Conservation (phyloP, 2,888 invertebrate genomes). For the Phyto melanocephala region DNA sequence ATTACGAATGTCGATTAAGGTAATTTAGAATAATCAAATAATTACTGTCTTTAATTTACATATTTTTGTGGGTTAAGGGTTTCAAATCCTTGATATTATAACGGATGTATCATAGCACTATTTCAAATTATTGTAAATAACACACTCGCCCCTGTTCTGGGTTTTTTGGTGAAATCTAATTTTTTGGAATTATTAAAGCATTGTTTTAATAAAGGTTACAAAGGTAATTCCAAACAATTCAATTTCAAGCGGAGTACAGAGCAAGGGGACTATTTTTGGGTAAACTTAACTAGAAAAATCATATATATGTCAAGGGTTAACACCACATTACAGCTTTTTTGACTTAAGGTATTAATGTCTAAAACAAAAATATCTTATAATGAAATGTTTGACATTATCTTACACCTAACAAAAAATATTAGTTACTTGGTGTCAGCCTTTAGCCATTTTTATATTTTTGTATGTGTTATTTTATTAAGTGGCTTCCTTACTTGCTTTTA, state of each 20-base stretch:
- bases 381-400: no score
- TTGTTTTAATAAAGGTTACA: no score
- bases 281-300: slow-evolving; percentile 17
- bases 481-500: slow-evolving; percentile 60
- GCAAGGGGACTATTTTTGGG: no score
- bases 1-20: slow-evolving; percentile 24
- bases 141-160: no score
- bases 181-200: no score
- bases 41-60: background rate
- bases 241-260: no score
- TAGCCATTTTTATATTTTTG: background rate
- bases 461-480: background rate
- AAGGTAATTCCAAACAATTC: no score
- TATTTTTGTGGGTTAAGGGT: background rate
- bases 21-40: slow-evolving; percentile 5
- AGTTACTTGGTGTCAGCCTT: background rate
- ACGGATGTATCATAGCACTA: background rate
- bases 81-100: background rate
- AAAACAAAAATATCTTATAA: no score
- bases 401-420: no score
- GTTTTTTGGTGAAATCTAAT: no score
- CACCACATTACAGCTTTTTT: background rate
- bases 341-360: no score
- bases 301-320: no score
- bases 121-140: slow-evolving; percentile 47